Evolutionary conservation across 2,888 invertebrate species (phyloP).

Genomic region (Tortricodes alternella): DNA sequence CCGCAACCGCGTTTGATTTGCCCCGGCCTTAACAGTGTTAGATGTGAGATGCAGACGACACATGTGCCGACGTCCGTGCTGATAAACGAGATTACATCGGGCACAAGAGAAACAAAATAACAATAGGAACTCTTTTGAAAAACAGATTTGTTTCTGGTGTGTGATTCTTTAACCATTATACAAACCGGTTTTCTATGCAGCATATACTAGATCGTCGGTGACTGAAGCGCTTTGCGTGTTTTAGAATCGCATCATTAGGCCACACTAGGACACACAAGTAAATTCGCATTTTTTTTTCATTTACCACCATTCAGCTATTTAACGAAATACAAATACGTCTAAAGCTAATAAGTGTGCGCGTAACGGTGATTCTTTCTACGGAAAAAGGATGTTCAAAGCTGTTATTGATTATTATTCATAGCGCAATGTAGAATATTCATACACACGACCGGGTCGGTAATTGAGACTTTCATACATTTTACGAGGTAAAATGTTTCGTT

Average conservation of each 20-base stretch:
- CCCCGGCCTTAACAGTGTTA: constrained; percentile 37
- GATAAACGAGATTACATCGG: constrained; percentile 51
- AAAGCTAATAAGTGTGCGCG: neutral
- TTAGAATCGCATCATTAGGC: no score
- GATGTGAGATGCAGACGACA: constrained; percentile 36
- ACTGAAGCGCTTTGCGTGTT: no score
- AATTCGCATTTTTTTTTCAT: no score
- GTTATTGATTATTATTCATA: constrained; percentile 56
- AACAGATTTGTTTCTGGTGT: neutral
- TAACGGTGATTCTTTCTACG: constrained; percentile 44
- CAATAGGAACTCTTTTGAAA: neutral
- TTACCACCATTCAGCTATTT: constrained; percentile 12
- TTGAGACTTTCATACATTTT: no score
- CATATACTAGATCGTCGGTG: no score
- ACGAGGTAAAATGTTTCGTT: no score
- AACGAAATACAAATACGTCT: constrained; percentile 12
- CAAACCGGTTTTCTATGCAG: no score
- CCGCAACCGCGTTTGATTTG: no score
- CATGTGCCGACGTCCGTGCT: constrained; percentile 46
- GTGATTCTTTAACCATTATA: neutral
- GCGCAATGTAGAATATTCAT: constrained; percentile 51
- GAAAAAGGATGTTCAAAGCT: constrained; percentile 47
- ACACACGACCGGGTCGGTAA: constrained; percentile 44
- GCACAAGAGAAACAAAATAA: constrained; percentile 8
- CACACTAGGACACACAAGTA: no score